Evolutionary conservation across 2,113 vertebrate genomes (phyloP).

Genomic region (Nothoprocta perdicaria): DNA sequence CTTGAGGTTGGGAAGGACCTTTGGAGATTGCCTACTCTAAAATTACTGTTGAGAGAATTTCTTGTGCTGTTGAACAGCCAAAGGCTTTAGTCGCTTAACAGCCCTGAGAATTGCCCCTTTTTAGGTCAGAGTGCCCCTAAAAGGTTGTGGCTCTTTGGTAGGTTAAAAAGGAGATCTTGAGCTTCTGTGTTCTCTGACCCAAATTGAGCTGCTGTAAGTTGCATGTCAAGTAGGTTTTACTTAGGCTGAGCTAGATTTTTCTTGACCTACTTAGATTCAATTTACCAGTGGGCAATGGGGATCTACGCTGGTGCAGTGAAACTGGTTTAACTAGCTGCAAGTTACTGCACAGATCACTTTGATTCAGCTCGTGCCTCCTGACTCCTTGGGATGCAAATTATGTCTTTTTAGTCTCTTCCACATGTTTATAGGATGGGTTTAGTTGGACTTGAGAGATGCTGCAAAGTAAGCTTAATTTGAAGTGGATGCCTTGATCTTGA

Average conservation of each 20-base stretch:
- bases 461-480: background rate
- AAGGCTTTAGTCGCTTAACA: background rate
- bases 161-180: background rate
- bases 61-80: background rate
- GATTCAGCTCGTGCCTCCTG: background rate
- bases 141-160: background rate
- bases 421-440: background rate
- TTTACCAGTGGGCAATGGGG: background rate
- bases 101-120: accelerated
- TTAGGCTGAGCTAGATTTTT: background rate
- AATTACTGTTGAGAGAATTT: background rate
- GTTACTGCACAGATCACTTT: accelerated
- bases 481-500: too few relatives aligned
- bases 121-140: background rate
- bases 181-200: accelerated
- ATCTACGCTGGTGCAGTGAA: background rate
- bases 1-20: too few relatives aligned
- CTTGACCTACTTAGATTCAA: background rate
- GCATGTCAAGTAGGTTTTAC: background rate
- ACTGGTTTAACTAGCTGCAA: background rate
- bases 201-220: background rate
- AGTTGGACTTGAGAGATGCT: background rate
- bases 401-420: background rate
- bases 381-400: background rate
- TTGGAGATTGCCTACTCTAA: too few relatives aligned